These are phyloP conservation scores for Psephotus haematonotus DNA, from an alignment of 2,113 vertebrate species.

Conservation along the genomic window DNA sequence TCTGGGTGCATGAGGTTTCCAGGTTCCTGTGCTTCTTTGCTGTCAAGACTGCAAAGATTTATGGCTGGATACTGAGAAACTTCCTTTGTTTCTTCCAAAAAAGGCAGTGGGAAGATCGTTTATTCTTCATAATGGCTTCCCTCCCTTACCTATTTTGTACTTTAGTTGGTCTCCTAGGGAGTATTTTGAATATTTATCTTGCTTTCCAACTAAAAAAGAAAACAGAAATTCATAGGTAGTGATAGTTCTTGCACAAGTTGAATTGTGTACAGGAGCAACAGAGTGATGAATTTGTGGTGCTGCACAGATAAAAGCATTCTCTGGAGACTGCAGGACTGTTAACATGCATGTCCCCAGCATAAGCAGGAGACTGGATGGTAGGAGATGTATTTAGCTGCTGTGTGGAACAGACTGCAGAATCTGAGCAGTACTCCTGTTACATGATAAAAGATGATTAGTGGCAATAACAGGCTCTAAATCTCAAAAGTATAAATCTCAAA, in stretches of 20 bases:
- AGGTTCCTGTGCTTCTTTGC: background rate
- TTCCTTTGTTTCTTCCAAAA: background rate
- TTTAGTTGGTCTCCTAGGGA: background rate
- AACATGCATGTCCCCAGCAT: accelerated
- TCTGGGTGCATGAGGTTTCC: background rate
- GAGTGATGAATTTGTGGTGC: background rate
- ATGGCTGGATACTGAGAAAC: background rate
- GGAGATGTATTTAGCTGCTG: background rate
- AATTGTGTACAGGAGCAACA: background rate
- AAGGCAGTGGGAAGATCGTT: background rate
- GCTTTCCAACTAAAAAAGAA: background rate
- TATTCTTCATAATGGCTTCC: background rate
- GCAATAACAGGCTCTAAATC: background rate
- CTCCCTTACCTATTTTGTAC: background rate
- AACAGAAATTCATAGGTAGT: background rate
- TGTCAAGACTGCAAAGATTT: background rate
- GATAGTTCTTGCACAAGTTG: background rate
- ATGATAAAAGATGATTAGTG: background rate
- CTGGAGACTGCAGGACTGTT: background rate
- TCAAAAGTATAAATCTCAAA: background rate
- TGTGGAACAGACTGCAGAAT: background rate
- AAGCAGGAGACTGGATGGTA: background rate
- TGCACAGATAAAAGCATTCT: background rate
- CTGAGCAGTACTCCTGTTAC: background rate
- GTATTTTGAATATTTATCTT: background rate